Evolutionary conservation across 2,888 invertebrate genomes (phyloP), one percentile per base, ranked within the genome.

Genomic region (Lasioglossum vierecki): DNA sequence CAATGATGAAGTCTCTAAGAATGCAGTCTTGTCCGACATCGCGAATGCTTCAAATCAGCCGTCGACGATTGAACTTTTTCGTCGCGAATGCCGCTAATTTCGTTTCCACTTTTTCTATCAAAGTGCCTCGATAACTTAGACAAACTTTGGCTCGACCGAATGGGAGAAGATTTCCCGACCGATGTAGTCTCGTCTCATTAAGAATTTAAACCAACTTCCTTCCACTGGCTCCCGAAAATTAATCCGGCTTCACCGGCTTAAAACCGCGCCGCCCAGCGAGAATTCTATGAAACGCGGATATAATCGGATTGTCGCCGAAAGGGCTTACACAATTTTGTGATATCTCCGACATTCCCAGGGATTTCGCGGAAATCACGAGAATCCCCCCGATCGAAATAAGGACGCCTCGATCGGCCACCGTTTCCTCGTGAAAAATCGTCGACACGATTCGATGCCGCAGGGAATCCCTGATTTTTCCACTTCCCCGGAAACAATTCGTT

Each of bases 171-270:
- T 77, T 74, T 83, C 74, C 49, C 60, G 35, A 41, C 53, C 78
- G 77, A 84, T 49, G 70, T 53, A 71, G 71, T 63, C 49, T 3
- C 39, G 74, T 39, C 39, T 84, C 82, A 71, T 82, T 82, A 82
- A 82, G 71, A 82, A 82, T 82, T 82, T 78, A 78, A 82, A 53
- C 53, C 75, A 71, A 63, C 75, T 71, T 46, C 49, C 39, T 41
- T 53, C 63, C 60, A 8, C 60, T 4, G 13, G 2, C 9, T 15
- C 8, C 53, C 15, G 70, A 57, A 84, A 75, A 84, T 84, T 78
- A 82, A 71, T 63, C 49, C 22, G 35, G 53, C 74, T 84, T 71
- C 82, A 75, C 49, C 70, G 35, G 82, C 44, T 78, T 63, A 26
- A 78, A 84, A 78, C 46, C 22, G 53, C 8, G 53, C 73, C 53